Conservation (phyloP, 2,797 vertebrate genomes). For the Macroramphosus scolopax region DNA sequence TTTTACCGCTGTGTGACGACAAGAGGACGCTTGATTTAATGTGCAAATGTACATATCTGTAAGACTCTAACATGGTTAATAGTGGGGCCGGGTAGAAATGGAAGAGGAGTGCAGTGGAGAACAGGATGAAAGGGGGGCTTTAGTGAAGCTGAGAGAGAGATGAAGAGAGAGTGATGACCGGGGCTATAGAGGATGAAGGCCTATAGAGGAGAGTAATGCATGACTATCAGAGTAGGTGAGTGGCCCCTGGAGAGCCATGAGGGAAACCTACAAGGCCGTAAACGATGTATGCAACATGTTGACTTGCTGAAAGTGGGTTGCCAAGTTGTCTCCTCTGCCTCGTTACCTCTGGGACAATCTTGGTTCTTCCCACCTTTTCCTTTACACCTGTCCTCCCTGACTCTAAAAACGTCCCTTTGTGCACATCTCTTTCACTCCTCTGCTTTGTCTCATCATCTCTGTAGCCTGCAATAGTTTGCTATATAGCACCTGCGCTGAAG, state of each 20-base stretch:
- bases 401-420: constrained; percentile 8
- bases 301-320: constrained; percentile 22
- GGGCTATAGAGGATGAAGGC: too few relatives aligned
- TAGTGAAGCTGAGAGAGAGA: too few relatives aligned
- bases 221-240: constrained; percentile 42
- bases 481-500: constrained; percentile 47
- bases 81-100: background rate
- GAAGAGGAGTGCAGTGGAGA: background rate
- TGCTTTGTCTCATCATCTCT: constrained; percentile 14
- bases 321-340: constrained; percentile 13
- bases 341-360: background rate
- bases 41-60: background rate
- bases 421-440: constrained; percentile 16
- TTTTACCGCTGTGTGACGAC: background rate
- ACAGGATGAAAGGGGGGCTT: too few relatives aligned
- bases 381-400: constrained; percentile 1
- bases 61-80: background rate
- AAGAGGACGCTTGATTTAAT: background rate
- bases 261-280: constrained; percentile 22
- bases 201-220: constrained; percentile 30
- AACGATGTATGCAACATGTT: constrained; percentile 22
- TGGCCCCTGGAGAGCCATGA: constrained; percentile 37
- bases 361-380: constrained; percentile 5
- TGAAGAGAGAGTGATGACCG: constrained; percentile 29
- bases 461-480: constrained; percentile 28